Evolutionary conservation across 2,888 invertebrate species (phyloP).

Genomic region (Noctua janthe): DNA sequence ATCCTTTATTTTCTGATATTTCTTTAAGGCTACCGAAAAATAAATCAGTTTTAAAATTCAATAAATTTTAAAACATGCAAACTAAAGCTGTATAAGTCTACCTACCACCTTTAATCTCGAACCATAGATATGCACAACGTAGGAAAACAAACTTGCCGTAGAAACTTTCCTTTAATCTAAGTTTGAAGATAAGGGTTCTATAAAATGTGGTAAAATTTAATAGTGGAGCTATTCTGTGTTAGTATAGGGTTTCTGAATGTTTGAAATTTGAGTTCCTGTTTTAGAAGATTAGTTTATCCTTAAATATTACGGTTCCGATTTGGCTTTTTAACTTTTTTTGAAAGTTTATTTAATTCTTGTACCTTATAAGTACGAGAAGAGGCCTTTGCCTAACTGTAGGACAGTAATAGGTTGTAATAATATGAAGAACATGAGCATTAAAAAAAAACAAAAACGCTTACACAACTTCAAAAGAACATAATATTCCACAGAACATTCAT

Average conservation of each 20-base stretch:
- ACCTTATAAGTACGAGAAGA: neutral
- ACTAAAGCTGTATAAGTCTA: conserved; percentile 46
- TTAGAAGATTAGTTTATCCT: neutral
- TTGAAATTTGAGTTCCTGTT: conserved; percentile 14
- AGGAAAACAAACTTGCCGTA: conserved; percentile 65
- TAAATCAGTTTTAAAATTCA: neutral
- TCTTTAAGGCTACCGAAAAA: neutral
- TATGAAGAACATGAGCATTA: neutral
- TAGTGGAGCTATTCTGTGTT: conserved; percentile 51
- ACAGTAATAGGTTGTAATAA: neutral
- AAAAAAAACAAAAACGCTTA: neutral
- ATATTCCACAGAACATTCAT: conserved; percentile 58
- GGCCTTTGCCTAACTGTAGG: neutral
- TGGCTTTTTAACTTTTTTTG: neutral
- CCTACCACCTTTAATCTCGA: conserved; percentile 33
- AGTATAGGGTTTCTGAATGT: conserved; percentile 44
- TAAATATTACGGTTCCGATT: neutral
- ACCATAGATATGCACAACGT: conserved; percentile 53
- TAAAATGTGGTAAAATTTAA: conserved; percentile 68
- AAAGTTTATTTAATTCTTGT: no score
- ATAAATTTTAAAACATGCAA: conserved; percentile 20
- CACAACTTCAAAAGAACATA: conserved; percentile 32
- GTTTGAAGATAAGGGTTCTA: conserved; percentile 72
- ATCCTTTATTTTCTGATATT: neutral
- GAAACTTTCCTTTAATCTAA: conserved; percentile 76